Conservation (phyloP, 2,888 invertebrate genomes). For the Nebria brevicollis region DNA sequence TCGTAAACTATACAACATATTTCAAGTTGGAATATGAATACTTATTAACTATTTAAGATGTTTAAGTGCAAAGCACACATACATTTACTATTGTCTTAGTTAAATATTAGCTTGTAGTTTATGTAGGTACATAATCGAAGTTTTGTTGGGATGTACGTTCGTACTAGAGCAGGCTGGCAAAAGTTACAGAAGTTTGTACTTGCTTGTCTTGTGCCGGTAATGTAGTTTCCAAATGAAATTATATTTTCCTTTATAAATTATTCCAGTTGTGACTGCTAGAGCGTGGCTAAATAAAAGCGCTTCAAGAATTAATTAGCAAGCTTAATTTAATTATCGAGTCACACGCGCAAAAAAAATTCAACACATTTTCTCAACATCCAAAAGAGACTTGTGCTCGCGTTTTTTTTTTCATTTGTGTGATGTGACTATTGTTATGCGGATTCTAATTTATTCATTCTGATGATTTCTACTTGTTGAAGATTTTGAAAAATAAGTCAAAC, state of each 20-base stretch:
- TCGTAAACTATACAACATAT: not conserved
- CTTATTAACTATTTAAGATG: not conserved
- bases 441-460: not conserved
- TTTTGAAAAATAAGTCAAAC: not conserved
- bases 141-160: not conserved
- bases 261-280: not conserved
- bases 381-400: not conserved
- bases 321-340: not conserved
- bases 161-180: not conserved
- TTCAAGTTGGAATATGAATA: not conserved
- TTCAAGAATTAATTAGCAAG: not conserved
- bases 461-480: not conserved
- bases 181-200: not conserved
- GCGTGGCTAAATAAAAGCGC: not conserved
- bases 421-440: not conserved
- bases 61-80: not conserved
- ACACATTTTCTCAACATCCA: not conserved
- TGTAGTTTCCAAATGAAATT: slow-evolving; percentile 1
- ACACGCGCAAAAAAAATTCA: not conserved
- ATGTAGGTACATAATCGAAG: not conserved
- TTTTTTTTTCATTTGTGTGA: not conserved
- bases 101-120: not conserved
- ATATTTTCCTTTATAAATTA: slow-evolving; percentile 1
- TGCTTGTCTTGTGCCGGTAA: not conserved
- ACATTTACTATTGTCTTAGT: not conserved